Conservation (phyloP, 2,797 vertebrate species). For the Tympanoctomys barrerae region DNA sequence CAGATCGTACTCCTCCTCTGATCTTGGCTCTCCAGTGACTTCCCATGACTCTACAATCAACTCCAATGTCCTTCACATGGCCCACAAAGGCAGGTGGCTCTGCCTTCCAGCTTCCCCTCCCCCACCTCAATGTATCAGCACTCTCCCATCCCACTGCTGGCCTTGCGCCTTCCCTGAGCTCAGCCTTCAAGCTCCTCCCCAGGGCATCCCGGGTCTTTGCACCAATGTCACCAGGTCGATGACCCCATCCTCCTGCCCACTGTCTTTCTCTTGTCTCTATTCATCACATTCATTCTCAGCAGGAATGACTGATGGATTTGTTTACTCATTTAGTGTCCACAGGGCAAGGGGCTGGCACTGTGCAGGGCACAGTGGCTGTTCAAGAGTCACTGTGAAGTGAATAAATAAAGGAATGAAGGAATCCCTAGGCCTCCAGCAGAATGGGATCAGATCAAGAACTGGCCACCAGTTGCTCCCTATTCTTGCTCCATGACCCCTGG, state of each 20-base stretch:
- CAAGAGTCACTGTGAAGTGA: neutral
- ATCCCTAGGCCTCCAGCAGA: neutral
- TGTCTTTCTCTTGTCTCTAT: neutral
- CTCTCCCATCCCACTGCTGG: neutral
- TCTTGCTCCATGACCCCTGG: neutral
- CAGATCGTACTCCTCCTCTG: rapidly evolving
- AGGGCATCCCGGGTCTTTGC: neutral
- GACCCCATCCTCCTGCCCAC: too few species aligned
- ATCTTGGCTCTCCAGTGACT: neutral
- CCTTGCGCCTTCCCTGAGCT: neutral
- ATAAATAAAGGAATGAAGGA: too few species aligned
- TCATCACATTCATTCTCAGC: neutral
- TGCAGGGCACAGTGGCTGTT: neutral
- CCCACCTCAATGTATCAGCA: neutral
- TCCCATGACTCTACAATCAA: neutral
- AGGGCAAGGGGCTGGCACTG: neutral
- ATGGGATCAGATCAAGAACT: neutral
- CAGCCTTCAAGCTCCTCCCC: neutral
- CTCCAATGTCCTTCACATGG: neutral
- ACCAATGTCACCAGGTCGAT: neutral
- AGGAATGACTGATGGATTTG: neutral
- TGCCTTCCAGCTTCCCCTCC: neutral
- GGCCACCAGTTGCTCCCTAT: neutral
- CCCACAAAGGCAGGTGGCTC: neutral
- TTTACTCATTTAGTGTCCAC: neutral